Evolutionary conservation across 1,140 invertebrate species (phyloP), one percentile per base, ranked within the genome.

Genomic region (Antheraea mylitta): DNA sequence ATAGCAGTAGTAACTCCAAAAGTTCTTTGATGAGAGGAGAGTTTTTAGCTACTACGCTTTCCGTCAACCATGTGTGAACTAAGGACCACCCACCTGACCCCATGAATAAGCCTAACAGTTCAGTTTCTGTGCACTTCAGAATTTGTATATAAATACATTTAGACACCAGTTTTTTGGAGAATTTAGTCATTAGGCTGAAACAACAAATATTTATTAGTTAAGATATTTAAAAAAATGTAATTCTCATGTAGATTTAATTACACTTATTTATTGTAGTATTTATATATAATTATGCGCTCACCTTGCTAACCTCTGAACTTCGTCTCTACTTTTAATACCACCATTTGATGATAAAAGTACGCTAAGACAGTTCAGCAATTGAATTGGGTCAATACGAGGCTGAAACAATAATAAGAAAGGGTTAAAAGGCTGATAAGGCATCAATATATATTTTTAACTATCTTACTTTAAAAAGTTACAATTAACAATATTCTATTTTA

Each of bases 81-180:
- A 98, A 94, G 73, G 96, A 94, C 98, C 98, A 99, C 37, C 98
- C 98, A 75, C 97, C 97, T 68, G 95, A 95, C 62, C 94, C 94
- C 95, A 99, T 97, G 89, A 98, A 98, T 94, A 96, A 94, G 66
- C 96, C 96, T 38, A 99, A 93, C 68, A 98, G 93, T 74, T 97
- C 96, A 0, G 95, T 94, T 79, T 97, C 95, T n/a, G 98, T 98
- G 59, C 95, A 96, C 92, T 97, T 97, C 61, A 99, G 92, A 79
- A 99, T 98, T 90, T 98, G 97, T 72, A 98, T 95, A 85, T 99
- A 99, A 77, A 98, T 97, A 93, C 98, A 99, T 93, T 98, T 98
- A 77, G 97, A 98, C 42, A 99, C 98, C 66, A 99, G 92, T 90
- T 99, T 99, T 86, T 97, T 98, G 0, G 98, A 98, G 94, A 97